Evolutionary conservation across 1,140 invertebrate species (phyloP).

Genomic region (Drosophila santomea): DNA sequence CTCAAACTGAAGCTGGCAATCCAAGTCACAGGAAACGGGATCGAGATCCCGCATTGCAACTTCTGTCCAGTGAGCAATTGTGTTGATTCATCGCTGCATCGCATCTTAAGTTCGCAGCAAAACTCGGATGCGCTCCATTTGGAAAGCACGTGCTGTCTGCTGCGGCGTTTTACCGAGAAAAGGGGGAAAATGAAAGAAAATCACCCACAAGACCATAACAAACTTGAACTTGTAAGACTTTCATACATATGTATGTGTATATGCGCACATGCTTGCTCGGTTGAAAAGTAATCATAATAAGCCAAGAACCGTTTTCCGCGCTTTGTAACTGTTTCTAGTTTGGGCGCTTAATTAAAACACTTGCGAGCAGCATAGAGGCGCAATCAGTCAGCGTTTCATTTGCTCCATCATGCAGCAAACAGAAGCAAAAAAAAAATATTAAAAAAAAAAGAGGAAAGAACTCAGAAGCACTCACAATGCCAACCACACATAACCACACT

Average conservation of each 20-base stretch:
- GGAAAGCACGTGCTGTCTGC: conserved; percentile 44
- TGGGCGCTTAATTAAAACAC: conserved; percentile 58
- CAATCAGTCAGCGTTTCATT: conserved; percentile 63
- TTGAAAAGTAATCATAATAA: conserved; percentile 15
- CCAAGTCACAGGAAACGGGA: conserved; percentile 52
- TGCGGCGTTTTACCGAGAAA: conserved; percentile 46
- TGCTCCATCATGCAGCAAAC: conserved; percentile 27
- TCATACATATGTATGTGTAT: conserved; percentile 11
- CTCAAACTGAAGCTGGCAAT: conserved; percentile 1
- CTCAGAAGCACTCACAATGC: not conserved
- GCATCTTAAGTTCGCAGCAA: conserved; percentile 24
- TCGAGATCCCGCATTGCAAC: conserved; percentile 2
- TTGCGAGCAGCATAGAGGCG: conserved; percentile 35
- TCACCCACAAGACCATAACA: conserved; percentile 49
- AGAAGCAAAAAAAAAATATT: too few relatives aligned
- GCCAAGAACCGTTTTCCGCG: conserved; percentile 51
- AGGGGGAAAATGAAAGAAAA: conserved; percentile 28
- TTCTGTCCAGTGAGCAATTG: conserved; percentile 39
- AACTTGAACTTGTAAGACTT: conserved; percentile 77
- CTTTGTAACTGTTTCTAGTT: conserved; percentile 78
- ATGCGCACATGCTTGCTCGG: not conserved
- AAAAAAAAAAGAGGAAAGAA: too few relatives aligned
- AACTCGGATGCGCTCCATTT: conserved; percentile 70
- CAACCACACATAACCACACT: conserved; percentile 39
- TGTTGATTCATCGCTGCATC: conserved; percentile 63